Conservation (phyloP, 2,888 invertebrate genomes). For the Dyspetes luteomarginatus region DNA sequence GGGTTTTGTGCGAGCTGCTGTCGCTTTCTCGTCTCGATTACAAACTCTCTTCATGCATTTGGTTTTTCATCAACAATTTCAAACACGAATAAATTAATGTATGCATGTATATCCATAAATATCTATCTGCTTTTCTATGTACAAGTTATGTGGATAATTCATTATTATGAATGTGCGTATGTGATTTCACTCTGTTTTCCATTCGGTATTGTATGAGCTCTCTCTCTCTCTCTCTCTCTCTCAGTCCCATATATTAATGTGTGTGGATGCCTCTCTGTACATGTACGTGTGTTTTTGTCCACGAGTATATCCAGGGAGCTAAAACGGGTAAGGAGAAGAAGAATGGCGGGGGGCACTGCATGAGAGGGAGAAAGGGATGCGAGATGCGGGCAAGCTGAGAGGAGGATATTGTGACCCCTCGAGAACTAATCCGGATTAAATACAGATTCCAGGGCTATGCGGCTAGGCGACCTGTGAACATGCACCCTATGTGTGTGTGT, state of each 20-base stretch:
- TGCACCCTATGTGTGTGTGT: constrained; percentile 60
- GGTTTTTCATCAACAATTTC: constrained; percentile 6
- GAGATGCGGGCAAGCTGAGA: constrained; percentile 74
- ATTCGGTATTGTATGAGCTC: neutral
- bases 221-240: neutral
- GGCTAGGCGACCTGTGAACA: constrained; percentile 80
- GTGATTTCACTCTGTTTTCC: constrained; percentile 4
- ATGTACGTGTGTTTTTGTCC: constrained; percentile 56
- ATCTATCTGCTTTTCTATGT: neutral
- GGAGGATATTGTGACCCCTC: constrained; percentile 82
- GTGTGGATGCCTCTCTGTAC: neutral
- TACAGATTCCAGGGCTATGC: constrained; percentile 79
- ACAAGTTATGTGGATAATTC: constrained; percentile 24
- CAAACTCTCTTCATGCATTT: neutral
- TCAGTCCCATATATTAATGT: neutral
- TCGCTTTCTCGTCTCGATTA: neutral
- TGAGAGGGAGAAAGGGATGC: constrained; percentile 58
- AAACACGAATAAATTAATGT: neutral
- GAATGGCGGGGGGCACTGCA: constrained; percentile 52
- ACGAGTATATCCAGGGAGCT: constrained; percentile 47
- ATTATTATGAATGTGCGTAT: constrained; percentile 13
- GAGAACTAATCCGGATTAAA: constrained; percentile 83
- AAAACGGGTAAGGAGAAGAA: constrained; percentile 29
- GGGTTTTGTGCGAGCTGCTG: neutral
- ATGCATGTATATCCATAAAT: neutral